Evolutionary conservation across 1,140 invertebrate genomes (phyloP).

Genomic region (Varroa destructor): DNA sequence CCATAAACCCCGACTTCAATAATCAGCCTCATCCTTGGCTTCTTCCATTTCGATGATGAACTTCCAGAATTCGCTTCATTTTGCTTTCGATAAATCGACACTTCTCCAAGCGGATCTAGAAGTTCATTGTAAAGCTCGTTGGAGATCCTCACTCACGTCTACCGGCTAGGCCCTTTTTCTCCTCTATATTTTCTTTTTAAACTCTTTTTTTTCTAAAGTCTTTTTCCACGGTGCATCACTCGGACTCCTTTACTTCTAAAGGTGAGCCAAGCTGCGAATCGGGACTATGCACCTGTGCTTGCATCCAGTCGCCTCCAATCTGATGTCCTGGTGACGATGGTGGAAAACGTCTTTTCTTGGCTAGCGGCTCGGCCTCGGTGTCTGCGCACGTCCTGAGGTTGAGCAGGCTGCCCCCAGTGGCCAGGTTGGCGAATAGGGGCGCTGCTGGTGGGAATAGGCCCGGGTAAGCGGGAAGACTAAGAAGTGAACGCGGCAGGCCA

Average conservation of each 20-base stretch:
- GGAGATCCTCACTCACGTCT: too few species aligned
- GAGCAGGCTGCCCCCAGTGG: constrained; percentile 8
- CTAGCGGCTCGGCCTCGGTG: constrained; percentile 16
- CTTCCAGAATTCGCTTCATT: too few species aligned
- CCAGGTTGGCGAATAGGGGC: constrained; percentile 1
- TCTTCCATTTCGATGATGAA: too few species aligned
- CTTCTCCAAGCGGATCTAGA: too few species aligned
- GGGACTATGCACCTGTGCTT: constrained; percentile 11
- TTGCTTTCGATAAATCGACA: too few species aligned
- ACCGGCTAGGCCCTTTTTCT: too few species aligned
- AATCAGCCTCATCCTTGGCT: too few species aligned
- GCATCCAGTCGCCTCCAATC: constrained; percentile 3
- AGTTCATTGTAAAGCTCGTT: too few species aligned
- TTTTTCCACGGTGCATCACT: neutral
- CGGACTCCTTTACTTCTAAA: constrained; percentile 18
- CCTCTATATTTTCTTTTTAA: too few species aligned
- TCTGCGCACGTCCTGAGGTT: constrained; percentile 24
- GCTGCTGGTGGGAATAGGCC: constrained; percentile 20
- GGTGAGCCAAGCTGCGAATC: constrained; percentile 11
- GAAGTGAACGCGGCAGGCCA: constrained; percentile 6
- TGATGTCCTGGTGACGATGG: neutral
- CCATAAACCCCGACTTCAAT: too few species aligned
- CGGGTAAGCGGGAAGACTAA: constrained; percentile 20
- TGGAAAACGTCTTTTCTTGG: constrained; percentile 15
- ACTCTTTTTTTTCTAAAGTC: too few species aligned